Evolutionary conservation across 2,113 vertebrate genomes (phyloP), one percentile per base, ranked within the genome.

Genomic region (Rhinolophus ferrumequinum): DNA sequence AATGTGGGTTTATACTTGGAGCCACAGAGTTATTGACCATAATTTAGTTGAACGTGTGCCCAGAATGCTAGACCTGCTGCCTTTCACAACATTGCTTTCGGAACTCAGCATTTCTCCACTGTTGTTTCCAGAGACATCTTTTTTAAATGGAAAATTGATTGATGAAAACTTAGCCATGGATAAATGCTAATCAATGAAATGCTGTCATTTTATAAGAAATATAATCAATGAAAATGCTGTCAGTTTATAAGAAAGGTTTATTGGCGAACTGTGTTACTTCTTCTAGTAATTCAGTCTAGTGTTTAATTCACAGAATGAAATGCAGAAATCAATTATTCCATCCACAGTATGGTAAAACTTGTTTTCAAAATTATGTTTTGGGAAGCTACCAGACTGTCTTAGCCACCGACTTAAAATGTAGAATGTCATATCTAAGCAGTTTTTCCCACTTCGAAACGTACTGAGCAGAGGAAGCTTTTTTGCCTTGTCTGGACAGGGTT

Each of bases 141-240:
- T 90, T 94, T 76, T 0, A 90, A 95, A 95, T 85, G 67, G 90
- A 90, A 95, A 97, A 90, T 33, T 95, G 81, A 95, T 73, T 92
- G 89, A 93, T 95, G 89, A 95, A 89, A 95, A 93, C 44, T 82
- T 70, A 93, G 60, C 54, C 79, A 66, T n/a, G 75, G 90, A 95
- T 90, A 96, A 95, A 94, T 88, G 85, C 19, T 95, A 97, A 90
- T 90, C 26, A 92, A 95, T 97, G 84, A 96, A 94, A 94, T 69
- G 11, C 47, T 89, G 47, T 81, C 79, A 88, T 97, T 93, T 93
- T 92, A 82, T 80, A 95, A 85, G 97, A 97, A 97, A 92, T 80
- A 89, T 84, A 92, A 96, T 94, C 92, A 92, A 95, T 97, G 84
- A 90, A 96, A 94, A 94, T 73, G 11, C 47, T 89, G 47, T 81